phyloP scores from a whole-genome alignment of 2,113 vertebrate genomes.

The Apteryx owenii region DNA sequence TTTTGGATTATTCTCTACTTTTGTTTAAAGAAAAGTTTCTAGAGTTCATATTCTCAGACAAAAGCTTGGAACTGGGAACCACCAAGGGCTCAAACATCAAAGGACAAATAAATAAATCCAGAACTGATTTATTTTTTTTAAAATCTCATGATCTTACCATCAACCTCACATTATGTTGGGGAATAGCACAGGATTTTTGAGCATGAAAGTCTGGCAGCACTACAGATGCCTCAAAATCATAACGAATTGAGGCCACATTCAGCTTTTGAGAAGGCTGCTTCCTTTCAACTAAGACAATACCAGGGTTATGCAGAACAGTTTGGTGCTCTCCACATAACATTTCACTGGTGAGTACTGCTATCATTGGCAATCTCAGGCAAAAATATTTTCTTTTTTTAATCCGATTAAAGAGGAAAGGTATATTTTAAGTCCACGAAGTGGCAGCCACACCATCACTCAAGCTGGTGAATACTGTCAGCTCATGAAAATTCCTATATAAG shows the following conservation, averaged over 20 bases:
- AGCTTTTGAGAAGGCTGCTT: background rate
- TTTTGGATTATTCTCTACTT: constrained; percentile 12
- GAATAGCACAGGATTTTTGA: background rate
- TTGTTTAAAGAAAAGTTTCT: background rate
- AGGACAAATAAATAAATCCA: constrained; percentile 31
- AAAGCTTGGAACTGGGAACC: constrained; percentile 41
- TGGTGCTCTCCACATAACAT: background rate
- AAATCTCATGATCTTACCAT: constrained; percentile 29
- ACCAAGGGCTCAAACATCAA: constrained; percentile 44
- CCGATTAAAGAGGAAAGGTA: background rate
- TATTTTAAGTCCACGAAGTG: background rate
- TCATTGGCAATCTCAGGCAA: accelerated
- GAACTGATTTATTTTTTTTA: background rate
- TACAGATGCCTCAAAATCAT: constrained; percentile 34
- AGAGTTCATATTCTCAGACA: background rate
- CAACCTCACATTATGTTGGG: constrained; percentile 33
- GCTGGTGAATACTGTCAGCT: background rate
- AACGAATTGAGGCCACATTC: background rate
- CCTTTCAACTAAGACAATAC: background rate
- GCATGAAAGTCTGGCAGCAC: constrained; percentile 15
- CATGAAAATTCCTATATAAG: background rate
- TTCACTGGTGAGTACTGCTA: background rate
- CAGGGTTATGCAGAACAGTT: background rate
- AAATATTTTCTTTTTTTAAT: background rate
- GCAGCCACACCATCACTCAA: accelerated